phyloP scores from a whole-genome alignment of 2,113 vertebrate genomes.

The Microcebus lehilahytsara region DNA sequence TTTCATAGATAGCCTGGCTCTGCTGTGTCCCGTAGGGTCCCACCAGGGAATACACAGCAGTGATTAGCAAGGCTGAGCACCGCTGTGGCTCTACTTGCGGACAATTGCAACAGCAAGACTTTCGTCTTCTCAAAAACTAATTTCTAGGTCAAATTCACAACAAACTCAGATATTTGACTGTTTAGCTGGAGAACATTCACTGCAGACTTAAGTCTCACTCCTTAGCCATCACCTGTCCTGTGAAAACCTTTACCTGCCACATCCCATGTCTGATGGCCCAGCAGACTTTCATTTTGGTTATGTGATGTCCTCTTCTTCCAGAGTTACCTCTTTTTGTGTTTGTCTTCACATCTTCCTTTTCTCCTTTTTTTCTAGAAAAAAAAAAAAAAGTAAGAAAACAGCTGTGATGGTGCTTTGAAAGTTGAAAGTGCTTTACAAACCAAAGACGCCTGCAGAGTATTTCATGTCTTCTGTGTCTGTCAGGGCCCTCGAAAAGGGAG shows the following conservation, averaged over 20 bases:
- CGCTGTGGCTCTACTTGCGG: neutral
- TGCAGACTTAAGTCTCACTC: neutral
- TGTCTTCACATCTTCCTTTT: neutral
- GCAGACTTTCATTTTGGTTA: neutral
- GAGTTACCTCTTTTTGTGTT: neutral
- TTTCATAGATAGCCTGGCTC: conserved; percentile 46
- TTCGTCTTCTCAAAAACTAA: conserved; percentile 43
- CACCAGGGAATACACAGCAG: conserved; percentile 38
- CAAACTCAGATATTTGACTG: neutral
- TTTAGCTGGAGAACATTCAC: neutral
- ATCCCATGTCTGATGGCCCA: neutral
- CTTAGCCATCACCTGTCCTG: rapidly evolving
- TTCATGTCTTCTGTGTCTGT: neutral
- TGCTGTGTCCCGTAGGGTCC: neutral
- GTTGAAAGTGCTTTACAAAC: neutral
- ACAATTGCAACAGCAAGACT: neutral
- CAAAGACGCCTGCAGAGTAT: neutral
- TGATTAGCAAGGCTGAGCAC: neutral
- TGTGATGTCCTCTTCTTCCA: neutral
- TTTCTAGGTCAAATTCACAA: conserved; percentile 54
- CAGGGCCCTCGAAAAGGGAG: neutral
- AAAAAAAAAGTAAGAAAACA: neutral
- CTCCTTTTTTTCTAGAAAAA: neutral
- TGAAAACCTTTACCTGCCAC: neutral
- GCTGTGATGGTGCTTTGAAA: conserved; percentile 41